Evolutionary conservation across 2,797 vertebrate species (phyloP), one percentile per base, ranked within the genome.

Genomic region (Clarias pachynema): DNA sequence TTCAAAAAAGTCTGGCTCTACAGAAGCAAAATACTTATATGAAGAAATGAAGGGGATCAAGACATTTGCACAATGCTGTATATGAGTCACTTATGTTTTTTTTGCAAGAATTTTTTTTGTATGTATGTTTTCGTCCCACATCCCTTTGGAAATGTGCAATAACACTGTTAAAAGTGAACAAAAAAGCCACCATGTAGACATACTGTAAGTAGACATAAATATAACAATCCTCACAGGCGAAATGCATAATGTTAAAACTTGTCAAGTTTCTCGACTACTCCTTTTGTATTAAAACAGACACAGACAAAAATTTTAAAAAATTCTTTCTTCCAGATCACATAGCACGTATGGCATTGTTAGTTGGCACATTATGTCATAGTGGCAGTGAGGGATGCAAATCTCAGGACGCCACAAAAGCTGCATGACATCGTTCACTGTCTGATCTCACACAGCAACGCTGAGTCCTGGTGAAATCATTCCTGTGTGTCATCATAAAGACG

Each of bases 101-200:
- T 44, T 44, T 44, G 44, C 44, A 44, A 44, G 40, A 44, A 1
- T 44, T 2, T 49, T 12, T 49, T 49, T 49, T 12, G 44, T 49
- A 49, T 49, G 44, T 12, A 49, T 49, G 44, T 49, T 49, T 49
- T 12, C 44, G 10, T 49, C 10, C 44, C 44, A 49, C 44, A 49
- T 49, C 44, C 10, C 9, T 49, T 49, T 3, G 44, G 44, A 49
- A 49, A 49, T 49, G 44, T 49, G 75, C 37, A 70, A 57, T 53
- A 63, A 75, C 16, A 31, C 8, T 79, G 80, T 73, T 53, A 74
- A 83, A 79, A 70, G 22, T 68, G 57, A 24, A 60, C 83, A 29
- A 40, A 16, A 73, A 0, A 34, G n/a, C 68, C 16, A 26, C n/a
- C 53, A 73, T 56, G 7, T 56, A 75, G 16, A 4, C 57, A 62